Evolutionary conservation across 2,113 vertebrate species (phyloP).

Genomic region (Pycnonotus jocosus): DNA sequence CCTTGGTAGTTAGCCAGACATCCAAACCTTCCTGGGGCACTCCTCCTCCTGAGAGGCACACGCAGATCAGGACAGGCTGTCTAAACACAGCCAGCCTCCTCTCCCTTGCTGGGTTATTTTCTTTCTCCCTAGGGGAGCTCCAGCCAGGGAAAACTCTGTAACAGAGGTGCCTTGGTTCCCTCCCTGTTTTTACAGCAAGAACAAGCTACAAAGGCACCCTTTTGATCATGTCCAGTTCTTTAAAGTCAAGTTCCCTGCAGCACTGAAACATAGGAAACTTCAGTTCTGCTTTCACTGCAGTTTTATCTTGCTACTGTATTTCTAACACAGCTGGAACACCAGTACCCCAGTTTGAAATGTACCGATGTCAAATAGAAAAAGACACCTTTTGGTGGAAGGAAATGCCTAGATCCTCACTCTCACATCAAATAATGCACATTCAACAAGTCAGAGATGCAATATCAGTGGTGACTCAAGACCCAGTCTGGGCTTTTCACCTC

Average conservation of each 20-base stretch:
- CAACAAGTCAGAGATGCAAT: background rate
- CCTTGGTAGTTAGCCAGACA: background rate
- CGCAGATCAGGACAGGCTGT: slow-evolving; percentile 13
- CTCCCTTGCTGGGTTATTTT: slow-evolving; percentile 16
- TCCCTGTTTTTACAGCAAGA: slow-evolving; percentile 19
- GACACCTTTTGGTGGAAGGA: background rate
- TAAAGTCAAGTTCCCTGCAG: background rate
- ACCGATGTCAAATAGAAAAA: background rate
- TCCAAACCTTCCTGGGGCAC: slow-evolving; percentile 4
- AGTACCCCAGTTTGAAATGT: background rate
- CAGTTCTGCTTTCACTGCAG: background rate
- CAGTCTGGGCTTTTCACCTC: background rate
- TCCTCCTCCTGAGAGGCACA: slow-evolving; percentile 35
- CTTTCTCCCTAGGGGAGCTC: slow-evolving; percentile 13
- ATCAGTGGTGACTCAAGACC: background rate
- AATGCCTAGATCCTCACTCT: background rate
- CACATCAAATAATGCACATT: background rate
- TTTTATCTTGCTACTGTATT: background rate
- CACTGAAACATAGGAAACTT: background rate
- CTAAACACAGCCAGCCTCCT: background rate
- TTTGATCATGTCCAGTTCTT: background rate
- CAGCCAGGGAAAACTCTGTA: background rate
- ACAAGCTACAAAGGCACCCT: slow-evolving; percentile 2
- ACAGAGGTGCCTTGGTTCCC: slow-evolving; percentile 25
- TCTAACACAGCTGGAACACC: background rate